These are phyloP conservation scores for Lepidochrysops patricia DNA, from an alignment of 2,888 invertebrate species.

Conservation along the genomic window DNA sequence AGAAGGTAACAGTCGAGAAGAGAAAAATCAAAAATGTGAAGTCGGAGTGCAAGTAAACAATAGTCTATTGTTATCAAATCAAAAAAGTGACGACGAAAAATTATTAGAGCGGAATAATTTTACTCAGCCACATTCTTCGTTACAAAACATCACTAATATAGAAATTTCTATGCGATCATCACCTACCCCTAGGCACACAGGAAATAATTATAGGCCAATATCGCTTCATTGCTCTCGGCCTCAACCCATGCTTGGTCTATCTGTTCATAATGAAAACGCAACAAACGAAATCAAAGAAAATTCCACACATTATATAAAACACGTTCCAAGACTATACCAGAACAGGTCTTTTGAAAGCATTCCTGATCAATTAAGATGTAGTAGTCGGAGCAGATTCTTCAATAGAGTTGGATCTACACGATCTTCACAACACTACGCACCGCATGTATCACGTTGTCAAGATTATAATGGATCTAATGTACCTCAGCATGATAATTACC, in stretches of 20 bases:
- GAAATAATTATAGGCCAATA: slow-evolving; percentile 62
- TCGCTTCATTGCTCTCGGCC: slow-evolving; percentile 56
- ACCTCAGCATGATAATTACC: slow-evolving; percentile 38
- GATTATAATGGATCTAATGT: slow-evolving; percentile 33
- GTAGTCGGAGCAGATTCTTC: slow-evolving; percentile 60
- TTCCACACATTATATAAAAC: slow-evolving; percentile 58
- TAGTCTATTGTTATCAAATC: slow-evolving; percentile 44
- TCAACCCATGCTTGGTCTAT: slow-evolving; percentile 34
- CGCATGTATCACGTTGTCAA: slow-evolving; percentile 50
- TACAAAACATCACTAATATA: slow-evolving; percentile 68
- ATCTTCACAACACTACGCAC: slow-evolving; percentile 44
- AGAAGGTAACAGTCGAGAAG: slow-evolving; percentile 34
- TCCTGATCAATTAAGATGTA: slow-evolving; percentile 60
- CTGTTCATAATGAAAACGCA: slow-evolving; percentile 44
- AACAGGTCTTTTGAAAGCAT: slow-evolving; percentile 68
- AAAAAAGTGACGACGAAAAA: slow-evolving; percentile 71
- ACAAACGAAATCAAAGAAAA: slow-evolving; percentile 62
- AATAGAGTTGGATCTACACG: slow-evolving; percentile 63
- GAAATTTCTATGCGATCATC: slow-evolving; percentile 62
- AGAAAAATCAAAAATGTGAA: slow-evolving; percentile 46
- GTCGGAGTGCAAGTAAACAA: slow-evolving; percentile 50
- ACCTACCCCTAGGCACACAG: slow-evolving; percentile 40
- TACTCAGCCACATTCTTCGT: slow-evolving; percentile 50
- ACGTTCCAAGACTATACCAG: slow-evolving; percentile 59
- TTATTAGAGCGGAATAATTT: slow-evolving; percentile 56